These are phyloP conservation scores for Penaeus indicus DNA, from an alignment of 1,140 invertebrate species.

Conservation along the genomic window DNA sequence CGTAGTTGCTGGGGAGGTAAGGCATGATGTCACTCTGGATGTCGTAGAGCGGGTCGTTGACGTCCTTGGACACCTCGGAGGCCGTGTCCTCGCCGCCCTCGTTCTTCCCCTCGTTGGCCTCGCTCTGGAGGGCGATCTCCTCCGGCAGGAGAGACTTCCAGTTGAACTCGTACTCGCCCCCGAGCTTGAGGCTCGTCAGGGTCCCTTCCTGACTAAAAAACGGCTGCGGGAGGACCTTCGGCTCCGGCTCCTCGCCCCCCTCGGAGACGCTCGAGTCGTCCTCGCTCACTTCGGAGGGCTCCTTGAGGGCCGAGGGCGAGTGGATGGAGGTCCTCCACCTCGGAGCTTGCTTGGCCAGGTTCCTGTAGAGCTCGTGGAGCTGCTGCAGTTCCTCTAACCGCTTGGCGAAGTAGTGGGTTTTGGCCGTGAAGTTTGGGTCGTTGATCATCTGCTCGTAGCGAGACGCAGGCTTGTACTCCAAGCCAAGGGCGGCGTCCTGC, in stretches of 20 bases:
- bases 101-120: constrained; percentile 71
- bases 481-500: background rate
- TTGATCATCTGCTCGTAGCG: constrained; percentile 66
- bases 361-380: constrained; percentile 65
- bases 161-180: constrained; percentile 61
- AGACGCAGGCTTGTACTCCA: constrained; percentile 42
- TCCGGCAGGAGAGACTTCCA: constrained; percentile 65
- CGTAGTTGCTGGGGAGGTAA: constrained; percentile 66
- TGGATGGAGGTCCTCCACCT: constrained; percentile 54
- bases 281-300: constrained; percentile 31
- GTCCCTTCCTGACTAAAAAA: constrained; percentile 57
- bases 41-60: constrained; percentile 64
- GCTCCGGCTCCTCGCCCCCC: constrained; percentile 13
- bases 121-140: constrained; percentile 62
- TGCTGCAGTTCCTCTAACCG: constrained; percentile 62
- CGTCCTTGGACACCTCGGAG: constrained; percentile 64
- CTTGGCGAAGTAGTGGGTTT: constrained; percentile 66
- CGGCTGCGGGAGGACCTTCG: constrained; percentile 51
- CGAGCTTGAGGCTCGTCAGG: constrained; percentile 55
- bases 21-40: constrained; percentile 67
- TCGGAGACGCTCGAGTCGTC: constrained; percentile 40
- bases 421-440: constrained; percentile 65
- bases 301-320: constrained; percentile 48
- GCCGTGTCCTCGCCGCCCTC: constrained; percentile 81
- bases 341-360: constrained; percentile 65